phyloP scores from a whole-genome alignment of 2,797 vertebrate genomes.

The Falco novaeseelandiae region DNA sequence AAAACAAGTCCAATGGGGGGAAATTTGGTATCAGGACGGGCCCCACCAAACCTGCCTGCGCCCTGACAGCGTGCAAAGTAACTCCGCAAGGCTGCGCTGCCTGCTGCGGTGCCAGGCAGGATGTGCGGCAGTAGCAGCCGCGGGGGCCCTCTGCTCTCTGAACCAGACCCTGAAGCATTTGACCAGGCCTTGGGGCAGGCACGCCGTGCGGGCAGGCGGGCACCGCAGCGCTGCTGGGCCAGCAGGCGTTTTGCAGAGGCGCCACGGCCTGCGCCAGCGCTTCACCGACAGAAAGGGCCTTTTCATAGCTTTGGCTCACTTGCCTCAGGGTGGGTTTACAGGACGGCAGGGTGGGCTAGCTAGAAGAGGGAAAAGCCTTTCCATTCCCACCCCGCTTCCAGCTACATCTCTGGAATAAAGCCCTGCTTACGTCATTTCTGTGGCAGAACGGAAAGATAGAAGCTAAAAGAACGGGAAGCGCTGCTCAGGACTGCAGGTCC shows the following conservation, averaged over 20 bases:
- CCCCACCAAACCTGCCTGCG: not conserved
- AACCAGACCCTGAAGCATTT: not conserved
- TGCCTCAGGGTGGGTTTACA: not conserved
- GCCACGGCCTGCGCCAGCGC: no score
- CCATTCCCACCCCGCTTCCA: not conserved
- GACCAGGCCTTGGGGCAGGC: not conserved
- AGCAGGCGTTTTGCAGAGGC: fast-evolving
- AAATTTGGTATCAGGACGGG: not conserved
- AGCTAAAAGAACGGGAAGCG: not conserved
- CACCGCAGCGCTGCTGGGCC: not conserved
- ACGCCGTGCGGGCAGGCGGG: not conserved
- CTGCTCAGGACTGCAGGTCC: not conserved
- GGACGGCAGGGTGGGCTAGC: not conserved
- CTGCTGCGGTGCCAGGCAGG: conserved; percentile 50
- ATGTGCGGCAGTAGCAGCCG: not conserved
- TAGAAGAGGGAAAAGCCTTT: not conserved
- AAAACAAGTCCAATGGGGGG: not conserved
- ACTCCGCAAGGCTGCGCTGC: not conserved
- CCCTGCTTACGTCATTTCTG: not conserved
- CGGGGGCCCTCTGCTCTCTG: not conserved
- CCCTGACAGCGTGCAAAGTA: not conserved
- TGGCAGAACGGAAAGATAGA: not conserved
- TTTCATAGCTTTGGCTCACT: not conserved
- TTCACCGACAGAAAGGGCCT: not conserved
- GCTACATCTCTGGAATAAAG: not conserved